Evolutionary conservation across 2,888 invertebrate species (phyloP).

Genomic region (Eupithecia subfuscata): DNA sequence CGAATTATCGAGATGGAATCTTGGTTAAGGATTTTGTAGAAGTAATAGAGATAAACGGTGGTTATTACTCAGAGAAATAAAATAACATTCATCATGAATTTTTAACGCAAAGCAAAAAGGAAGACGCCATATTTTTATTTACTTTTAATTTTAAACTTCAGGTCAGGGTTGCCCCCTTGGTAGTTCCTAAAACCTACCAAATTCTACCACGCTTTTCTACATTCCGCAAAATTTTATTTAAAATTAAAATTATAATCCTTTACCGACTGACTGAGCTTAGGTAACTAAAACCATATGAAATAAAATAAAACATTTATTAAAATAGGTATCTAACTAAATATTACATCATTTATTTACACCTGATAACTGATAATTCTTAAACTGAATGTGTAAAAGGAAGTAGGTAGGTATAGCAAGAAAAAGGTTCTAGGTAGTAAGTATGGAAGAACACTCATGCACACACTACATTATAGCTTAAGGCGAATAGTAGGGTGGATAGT

Average conservation of each 20-base stretch:
- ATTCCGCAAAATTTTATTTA: background rate
- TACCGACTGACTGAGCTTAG: too few species aligned
- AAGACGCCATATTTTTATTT: slow-evolving; percentile 10
- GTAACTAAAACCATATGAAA: background rate
- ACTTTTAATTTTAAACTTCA: slow-evolving; percentile 2
- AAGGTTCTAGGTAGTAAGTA: background rate
- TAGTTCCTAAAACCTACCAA: slow-evolving; percentile 6
- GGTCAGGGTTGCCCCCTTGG: background rate
- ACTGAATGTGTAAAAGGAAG: background rate
- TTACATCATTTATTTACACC: background rate
- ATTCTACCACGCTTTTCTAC: background rate
- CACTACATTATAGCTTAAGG: too few species aligned
- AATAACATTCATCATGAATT: background rate
- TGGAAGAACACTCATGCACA: background rate
- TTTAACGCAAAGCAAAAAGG: background rate
- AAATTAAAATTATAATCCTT: too few species aligned
- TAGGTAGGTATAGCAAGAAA: too few species aligned
- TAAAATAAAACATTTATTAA: background rate
- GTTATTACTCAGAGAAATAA: background rate
- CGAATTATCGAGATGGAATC: slow-evolving; percentile 10
- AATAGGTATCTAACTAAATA: background rate
- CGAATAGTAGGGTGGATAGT: too few species aligned
- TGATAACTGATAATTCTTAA: background rate
- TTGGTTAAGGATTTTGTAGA: background rate
- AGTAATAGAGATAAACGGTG: background rate